Conservation (phyloP, 2,888 invertebrate genomes). For the Nomada goodeniana region DNA sequence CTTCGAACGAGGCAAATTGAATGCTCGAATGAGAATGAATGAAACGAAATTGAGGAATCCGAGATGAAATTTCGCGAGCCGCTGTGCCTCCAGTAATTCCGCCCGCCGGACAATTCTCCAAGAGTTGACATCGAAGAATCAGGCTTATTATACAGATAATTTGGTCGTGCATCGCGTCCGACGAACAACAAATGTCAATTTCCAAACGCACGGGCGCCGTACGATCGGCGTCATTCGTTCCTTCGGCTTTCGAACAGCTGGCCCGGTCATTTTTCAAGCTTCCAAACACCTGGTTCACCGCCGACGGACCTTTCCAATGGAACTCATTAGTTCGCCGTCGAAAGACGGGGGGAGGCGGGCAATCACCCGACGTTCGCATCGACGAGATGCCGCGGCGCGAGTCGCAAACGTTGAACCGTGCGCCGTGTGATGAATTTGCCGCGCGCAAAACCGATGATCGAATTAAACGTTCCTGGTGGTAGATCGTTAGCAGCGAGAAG, state of each 20-base stretch:
- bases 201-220: no score
- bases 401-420: conserved; percentile 20
- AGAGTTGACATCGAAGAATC: no score
- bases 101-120: no score
- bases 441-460: conserved; percentile 49
- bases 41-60: no score
- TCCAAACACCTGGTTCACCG: background rate
- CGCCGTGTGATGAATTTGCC: conserved; percentile 39
- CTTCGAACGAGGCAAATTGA: background rate
- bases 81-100: no score
- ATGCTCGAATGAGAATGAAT: background rate
- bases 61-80: no score
- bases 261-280: background rate
- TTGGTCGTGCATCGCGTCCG: no score
- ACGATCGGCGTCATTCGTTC: background rate
- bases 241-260: background rate
- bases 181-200: no score
- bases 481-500: conserved; percentile 56
- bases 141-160: no score
- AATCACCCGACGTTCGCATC: background rate
- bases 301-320: background rate
- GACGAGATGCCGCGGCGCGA: background rate
- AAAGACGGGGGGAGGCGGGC: background rate
- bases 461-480: conserved; percentile 50
- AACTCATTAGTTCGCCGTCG: background rate